Conservation (phyloP, 2,797 vertebrate species). For the Hafferia zeledoni region DNA sequence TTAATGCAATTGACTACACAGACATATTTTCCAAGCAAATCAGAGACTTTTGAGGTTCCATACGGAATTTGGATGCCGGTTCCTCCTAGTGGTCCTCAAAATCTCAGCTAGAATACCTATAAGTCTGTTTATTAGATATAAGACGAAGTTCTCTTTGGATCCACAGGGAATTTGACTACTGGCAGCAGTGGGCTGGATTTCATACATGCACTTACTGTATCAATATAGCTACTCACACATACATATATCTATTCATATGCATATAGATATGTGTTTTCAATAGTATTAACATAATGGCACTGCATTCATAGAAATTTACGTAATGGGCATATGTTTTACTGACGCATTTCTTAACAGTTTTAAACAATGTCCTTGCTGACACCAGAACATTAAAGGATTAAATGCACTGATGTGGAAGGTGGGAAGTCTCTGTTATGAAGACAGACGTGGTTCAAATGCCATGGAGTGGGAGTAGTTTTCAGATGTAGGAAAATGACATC, state of each 20-base stretch:
- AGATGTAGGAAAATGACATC: background rate
- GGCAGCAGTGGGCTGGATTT: background rate
- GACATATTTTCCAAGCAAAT: background rate
- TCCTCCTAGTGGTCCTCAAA: background rate
- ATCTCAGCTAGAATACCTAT: background rate
- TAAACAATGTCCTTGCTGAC: background rate
- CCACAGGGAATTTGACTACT: background rate
- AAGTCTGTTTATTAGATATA: background rate
- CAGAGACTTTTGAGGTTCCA: background rate
- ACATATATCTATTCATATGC: background rate
- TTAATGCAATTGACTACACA: background rate
- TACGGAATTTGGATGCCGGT: background rate
- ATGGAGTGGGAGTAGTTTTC: background rate
- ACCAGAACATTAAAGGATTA: background rate
- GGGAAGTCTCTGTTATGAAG: background rate
- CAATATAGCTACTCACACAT: background rate
- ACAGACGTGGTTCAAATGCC: background rate
- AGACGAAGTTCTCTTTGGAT: background rate
- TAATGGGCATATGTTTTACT: constrained; percentile 10
- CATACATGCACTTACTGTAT: background rate
- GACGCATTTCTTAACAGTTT: background rate
- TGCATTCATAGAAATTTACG: background rate
- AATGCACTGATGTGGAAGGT: background rate
- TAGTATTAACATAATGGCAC: background rate
- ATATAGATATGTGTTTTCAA: background rate